These are phyloP conservation scores for Genyomyrus donnyi DNA, from an alignment of 2,113 vertebrate species.

Conservation along the genomic window DNA sequence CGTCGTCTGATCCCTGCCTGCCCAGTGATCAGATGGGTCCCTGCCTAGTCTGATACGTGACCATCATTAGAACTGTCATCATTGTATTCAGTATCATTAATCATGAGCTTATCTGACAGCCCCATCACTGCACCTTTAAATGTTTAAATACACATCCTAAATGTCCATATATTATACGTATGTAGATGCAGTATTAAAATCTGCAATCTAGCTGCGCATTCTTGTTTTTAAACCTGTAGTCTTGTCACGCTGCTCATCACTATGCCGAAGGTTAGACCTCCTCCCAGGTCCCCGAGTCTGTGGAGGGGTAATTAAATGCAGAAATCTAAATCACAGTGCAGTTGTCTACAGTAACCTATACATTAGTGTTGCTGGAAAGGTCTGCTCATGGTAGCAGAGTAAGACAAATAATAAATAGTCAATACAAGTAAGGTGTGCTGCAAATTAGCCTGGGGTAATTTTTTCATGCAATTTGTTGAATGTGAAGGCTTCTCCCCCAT, in stretches of 20 bases:
- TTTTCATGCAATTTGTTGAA: not conserved
- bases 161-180: not conserved
- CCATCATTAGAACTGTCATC: not conserved
- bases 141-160: not conserved
- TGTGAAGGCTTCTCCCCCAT: not conserved
- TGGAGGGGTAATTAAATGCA: constrained; percentile 6
- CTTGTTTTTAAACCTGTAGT: not conserved
- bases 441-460: not conserved
- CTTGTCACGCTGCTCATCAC: not conserved
- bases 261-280: not conserved
- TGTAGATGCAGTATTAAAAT: not conserved
- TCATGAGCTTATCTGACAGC: not conserved
- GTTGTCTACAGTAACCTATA: not conserved
- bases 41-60: not conserved
- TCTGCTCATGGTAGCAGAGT: not conserved
- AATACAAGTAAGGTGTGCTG: not conserved
- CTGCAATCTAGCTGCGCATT: not conserved
- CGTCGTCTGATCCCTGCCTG: not conserved
- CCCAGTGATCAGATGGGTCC: not conserved
- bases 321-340: not conserved
- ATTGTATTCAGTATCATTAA: not conserved
- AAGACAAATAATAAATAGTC: not conserved
- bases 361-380: not conserved
- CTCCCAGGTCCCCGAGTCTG: not conserved
- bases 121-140: not conserved